Conservation (phyloP, 2,888 invertebrate genomes). For the Thereva unica region DNA sequence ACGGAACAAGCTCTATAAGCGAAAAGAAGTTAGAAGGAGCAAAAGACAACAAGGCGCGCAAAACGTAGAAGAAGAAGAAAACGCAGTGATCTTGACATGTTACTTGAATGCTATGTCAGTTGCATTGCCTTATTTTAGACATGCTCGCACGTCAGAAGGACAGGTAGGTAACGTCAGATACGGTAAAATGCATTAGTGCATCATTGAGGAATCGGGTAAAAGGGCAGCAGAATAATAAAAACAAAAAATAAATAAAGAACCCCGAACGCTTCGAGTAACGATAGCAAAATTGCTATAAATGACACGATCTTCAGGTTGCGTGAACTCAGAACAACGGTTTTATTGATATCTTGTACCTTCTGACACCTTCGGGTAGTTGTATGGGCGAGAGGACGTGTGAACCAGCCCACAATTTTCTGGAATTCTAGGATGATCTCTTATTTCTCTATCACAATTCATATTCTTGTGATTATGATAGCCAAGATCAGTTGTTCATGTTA, state of each 20-base stretch:
- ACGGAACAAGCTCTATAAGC: background rate
- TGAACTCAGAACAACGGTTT: constrained; percentile 33
- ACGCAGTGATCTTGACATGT: constrained; percentile 27
- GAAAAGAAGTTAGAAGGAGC: background rate
- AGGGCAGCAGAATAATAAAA: background rate
- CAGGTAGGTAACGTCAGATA: constrained; percentile 19
- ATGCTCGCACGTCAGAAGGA: constrained; percentile 25
- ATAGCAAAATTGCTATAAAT: constrained; percentile 33
- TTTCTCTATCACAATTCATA: too few species aligned
- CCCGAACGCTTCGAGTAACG: constrained; percentile 8
- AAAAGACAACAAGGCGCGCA: background rate
- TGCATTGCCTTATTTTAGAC: constrained; percentile 11
- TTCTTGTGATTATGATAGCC: too few species aligned
- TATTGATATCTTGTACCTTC: constrained; percentile 29
- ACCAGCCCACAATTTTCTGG: constrained; percentile 11
- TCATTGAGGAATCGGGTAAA: background rate
- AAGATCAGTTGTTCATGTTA: too few species aligned
- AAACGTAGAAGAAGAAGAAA: background rate
- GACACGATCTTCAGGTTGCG: constrained; percentile 30
- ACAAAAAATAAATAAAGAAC: background rate
- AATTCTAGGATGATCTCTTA: constrained; percentile 1
- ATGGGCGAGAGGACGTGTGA: constrained; percentile 13
- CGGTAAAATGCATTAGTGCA: background rate
- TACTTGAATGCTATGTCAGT: constrained; percentile 17
- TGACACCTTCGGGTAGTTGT: constrained; percentile 5